Base-by-base conservation (phyloP, 2,113 vertebrate genomes). In the Peromyscus californicus region DNA sequence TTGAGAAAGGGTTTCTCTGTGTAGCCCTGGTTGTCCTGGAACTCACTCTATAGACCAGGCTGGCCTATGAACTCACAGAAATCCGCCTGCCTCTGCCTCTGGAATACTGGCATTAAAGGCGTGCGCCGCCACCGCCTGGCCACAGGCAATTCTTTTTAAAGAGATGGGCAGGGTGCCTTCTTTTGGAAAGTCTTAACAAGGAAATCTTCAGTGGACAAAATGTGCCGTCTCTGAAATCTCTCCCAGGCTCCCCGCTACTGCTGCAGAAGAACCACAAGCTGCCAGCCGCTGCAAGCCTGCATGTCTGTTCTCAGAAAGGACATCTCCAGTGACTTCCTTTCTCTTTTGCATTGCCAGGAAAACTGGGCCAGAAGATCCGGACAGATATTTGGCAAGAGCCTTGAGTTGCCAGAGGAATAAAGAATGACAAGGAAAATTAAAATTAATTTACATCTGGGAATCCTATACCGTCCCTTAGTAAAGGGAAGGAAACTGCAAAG, bases 341-440 rank as follows among this genome's bases (percentile, higher is more conserved):
- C 88, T 82, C 83, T 83, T 90, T 95, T 92, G 51, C 91, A 80
- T 87, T 92, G 93, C 93, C 84, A 87, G 89, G 78, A 95, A 92
- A 94, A 92, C 89, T 54, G n/a, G 74, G 74, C 89, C 74, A 95
- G 89, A 83, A 87, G 80, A 75, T 87, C 72, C 39, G 80, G 91
- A 74, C 54, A 54, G 79, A 90, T 92, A 72, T 76, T 97, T 97
- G 84, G 84, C 61, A 96, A 91, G 74, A 83, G 31, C 26, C 33
- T 74, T 6, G n/a, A 65, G 39, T 90, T 95, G 91, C 84, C 89
- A 90, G 93, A 92, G 79, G 84, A 92, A 82, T 65, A 57, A 87
- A 92, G 79, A 87, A 67, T 76, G 79, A 67, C 93, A 93, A 88
- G 70, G 19, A 93, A 94, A 97, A 93, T 74, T 90, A 87, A 95